Conservation (phyloP, 1,140 invertebrate genomes). For the Druon quercuslanigerum region DNA sequence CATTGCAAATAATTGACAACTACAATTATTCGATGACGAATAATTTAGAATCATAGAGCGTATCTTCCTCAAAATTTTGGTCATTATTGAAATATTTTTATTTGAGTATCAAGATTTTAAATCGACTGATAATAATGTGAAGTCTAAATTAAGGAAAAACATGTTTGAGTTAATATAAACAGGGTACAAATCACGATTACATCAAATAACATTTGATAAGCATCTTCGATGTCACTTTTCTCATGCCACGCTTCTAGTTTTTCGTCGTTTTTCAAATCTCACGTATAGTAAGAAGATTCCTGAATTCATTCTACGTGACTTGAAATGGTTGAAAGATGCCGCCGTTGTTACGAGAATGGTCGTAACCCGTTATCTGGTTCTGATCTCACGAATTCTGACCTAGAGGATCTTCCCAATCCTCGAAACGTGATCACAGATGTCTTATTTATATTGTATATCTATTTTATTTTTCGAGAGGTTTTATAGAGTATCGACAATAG, state of each 20-base stretch:
- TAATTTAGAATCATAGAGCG: too few species aligned
- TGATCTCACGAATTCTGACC: conserved; percentile 7
- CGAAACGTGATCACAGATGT: neutral
- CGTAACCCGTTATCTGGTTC: neutral
- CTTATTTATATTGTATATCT: neutral
- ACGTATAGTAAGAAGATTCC: neutral
- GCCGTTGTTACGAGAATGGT: neutral
- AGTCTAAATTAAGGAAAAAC: too few species aligned
- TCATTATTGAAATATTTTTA: too few species aligned
- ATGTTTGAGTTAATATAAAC: too few species aligned
- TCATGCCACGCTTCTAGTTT: too few species aligned
- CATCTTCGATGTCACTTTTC: too few species aligned
- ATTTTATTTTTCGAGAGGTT: neutral
- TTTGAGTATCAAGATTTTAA: too few species aligned
- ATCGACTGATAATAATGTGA: too few species aligned
- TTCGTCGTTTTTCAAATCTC: neutral
- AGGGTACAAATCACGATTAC: too few species aligned
- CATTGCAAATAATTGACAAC: too few species aligned
- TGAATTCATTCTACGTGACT: conserved; percentile 2
- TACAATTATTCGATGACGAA: too few species aligned
- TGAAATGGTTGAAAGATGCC: conserved; percentile 3
- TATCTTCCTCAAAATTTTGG: too few species aligned
- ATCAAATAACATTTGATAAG: neutral
- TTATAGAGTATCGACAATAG: neutral
- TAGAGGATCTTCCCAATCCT: neutral